These are phyloP conservation scores for Oryzias woworae DNA, from an alignment of 2,113 vertebrate genomes.

Conservation along the genomic window DNA sequence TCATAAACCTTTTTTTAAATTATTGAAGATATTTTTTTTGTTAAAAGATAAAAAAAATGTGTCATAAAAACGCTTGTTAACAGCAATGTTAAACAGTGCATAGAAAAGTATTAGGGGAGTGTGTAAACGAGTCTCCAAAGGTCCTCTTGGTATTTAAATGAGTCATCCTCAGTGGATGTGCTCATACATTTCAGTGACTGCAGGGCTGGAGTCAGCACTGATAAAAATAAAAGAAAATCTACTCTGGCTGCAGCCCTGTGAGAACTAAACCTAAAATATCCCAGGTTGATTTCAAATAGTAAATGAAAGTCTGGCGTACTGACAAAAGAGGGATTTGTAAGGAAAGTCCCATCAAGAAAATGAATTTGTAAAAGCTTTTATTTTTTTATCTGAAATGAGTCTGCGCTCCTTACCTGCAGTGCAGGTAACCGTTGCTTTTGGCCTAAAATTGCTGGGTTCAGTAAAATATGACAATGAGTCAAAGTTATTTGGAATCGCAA, in stretches of 20 bases:
- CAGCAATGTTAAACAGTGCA: slow-evolving; percentile 7
- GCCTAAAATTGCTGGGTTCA: slow-evolving; percentile 56
- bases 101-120: slow-evolving; percentile 4
- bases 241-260: slow-evolving; percentile 10
- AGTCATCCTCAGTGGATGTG: slow-evolving; percentile 24
- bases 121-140: slow-evolving; percentile 17
- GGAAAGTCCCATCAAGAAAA: slow-evolving; percentile 18
- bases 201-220: slow-evolving; percentile 20
- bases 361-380: slow-evolving; percentile 36
- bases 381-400: slow-evolving; percentile 39
- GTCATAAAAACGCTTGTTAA: slow-evolving; percentile 17
- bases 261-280: slow-evolving; percentile 14
- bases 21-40: neutral
- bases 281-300: slow-evolving; percentile 23
- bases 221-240: slow-evolving; percentile 25
- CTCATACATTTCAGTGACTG: slow-evolving; percentile 21
- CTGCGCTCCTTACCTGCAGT: slow-evolving; percentile 50
- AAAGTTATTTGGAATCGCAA: slow-evolving; percentile 49
- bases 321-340: slow-evolving; percentile 10
- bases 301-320: slow-evolving; percentile 1
- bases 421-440: slow-evolving; percentile 45
- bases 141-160: slow-evolving; percentile 35
- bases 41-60: slow-evolving; percentile 17
- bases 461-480: slow-evolving; percentile 63
- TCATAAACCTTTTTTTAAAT: slow-evolving; percentile 15